Evolutionary conservation across 2,888 invertebrate species (phyloP), one percentile per base, ranked within the genome.

Genomic region (Plebejus anna): DNA sequence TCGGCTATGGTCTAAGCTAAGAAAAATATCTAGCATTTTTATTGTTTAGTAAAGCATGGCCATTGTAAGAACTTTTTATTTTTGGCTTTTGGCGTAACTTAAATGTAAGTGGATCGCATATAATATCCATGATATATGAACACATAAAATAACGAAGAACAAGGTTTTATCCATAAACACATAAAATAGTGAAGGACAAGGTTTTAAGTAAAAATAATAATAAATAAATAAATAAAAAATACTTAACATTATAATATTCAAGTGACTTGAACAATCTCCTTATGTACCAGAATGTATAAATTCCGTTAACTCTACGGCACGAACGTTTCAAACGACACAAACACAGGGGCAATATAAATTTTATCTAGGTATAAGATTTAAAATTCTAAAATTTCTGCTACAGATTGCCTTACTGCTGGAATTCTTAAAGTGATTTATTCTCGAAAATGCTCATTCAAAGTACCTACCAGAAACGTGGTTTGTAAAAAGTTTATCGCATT

Each of bases 351-450:
- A 66, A 66, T 66, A 66, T 66, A 66, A 66, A 66, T 66, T 66
- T 66, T 66, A 66, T 66, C 66, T 36, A 32, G 13, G 66, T 32
- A 66, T 66, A 66, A 66, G 36, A 66, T 66, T 66, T 66, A 66
- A 66, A 66, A 66, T 66, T 66, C 61, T 66, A 32, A 61, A 32
- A 61, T 66, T 28, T 32, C 36, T 66, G 16, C 36, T 16, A 66
- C 66, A 66, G 66, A 66, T 66, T 66, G 66, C 66, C 66, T 66
- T 2, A 66, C 66, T 66, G 66, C 66, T 66, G 66, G 66, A 66
- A 66, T 66, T 66, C 16, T 36, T 32, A 32, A 66, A 13, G 66
- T 66, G 32, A 66, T 66, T 66, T 66, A 66, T 66, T 66, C 66
- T 66, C 13, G 32, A 66, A 36, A 66, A 66, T 36, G 32, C 32